phyloP scores from a whole-genome alignment of 2,888 invertebrate genomes.

The Peribatodes rhomboidaria region DNA sequence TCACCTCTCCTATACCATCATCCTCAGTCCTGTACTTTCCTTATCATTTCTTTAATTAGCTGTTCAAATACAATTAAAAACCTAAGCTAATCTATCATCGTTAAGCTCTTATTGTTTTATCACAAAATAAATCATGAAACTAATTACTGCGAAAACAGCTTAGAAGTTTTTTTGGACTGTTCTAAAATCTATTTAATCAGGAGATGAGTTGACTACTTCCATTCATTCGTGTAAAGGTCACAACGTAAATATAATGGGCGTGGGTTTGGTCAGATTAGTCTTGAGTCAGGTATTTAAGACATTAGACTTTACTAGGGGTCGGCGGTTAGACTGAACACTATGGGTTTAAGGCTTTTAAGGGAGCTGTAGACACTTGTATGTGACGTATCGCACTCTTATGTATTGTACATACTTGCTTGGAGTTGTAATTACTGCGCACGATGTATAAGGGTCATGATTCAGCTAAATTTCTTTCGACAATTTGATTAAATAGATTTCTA shows the following conservation, averaged over 20 bases:
- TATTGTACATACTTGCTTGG: not conserved
- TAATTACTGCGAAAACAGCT: slow-evolving; percentile 22
- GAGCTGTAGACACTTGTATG: not conserved
- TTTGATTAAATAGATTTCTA: not conserved
- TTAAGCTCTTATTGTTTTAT: slow-evolving; percentile 11
- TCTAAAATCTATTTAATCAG: slow-evolving; percentile 21
- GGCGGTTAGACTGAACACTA: slow-evolving; percentile 6
- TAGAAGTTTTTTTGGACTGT: slow-evolving; percentile 7
- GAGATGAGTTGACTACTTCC: slow-evolving; percentile 24
- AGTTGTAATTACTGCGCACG: not conserved
- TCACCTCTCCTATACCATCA: too few species aligned
- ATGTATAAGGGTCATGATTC: too few species aligned
- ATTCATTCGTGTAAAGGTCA: slow-evolving; percentile 35
- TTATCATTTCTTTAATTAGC: not conserved
- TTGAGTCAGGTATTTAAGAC: slow-evolving; percentile 21
- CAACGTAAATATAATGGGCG: slow-evolving; percentile 26
- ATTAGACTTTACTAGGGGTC: slow-evolving; percentile 24
- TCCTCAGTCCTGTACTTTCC: not conserved
- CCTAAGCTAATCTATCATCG: slow-evolving; percentile 7
- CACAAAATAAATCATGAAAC: slow-evolving; percentile 7
- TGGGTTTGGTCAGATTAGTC: slow-evolving; percentile 21
- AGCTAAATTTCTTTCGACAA: not conserved
- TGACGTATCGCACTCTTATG: not conserved
- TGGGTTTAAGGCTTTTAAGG: slow-evolving; percentile 6
- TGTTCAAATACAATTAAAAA: not conserved